Conservation (phyloP, 2,888 invertebrate genomes). For the Drosophila setosimentum region DNA sequence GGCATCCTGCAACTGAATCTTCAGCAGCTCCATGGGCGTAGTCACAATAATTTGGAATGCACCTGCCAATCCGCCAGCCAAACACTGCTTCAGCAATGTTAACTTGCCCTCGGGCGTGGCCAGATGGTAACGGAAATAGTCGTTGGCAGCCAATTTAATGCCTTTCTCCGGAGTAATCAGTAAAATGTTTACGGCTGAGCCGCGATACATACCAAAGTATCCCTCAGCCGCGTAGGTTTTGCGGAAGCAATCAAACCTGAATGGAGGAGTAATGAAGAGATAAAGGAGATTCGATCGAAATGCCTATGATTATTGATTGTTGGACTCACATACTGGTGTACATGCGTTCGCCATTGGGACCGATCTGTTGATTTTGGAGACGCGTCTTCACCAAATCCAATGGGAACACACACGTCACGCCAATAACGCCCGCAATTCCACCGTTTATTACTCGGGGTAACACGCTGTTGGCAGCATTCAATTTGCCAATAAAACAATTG, state of each 20-base stretch:
- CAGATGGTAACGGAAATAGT: conserved; percentile 95
- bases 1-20: conserved; percentile 99
- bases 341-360: conserved; percentile 95
- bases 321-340: conserved; percentile 95
- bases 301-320: background rate
- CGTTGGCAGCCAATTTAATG: conserved; percentile 98
- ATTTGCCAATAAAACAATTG: background rate
- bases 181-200: conserved; percentile 98
- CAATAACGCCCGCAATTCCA: conserved; percentile 99
- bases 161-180: conserved; percentile 99
- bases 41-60: conserved; percentile 97
- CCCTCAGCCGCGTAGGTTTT: conserved; percentile 97
- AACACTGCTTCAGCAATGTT: conserved; percentile 92
- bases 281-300: background rate
- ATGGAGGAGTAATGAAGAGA: background rate
- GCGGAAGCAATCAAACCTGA: conserved; percentile 97
- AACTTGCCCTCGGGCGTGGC: conserved; percentile 89
- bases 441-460: conserved; percentile 92
- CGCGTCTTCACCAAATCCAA: conserved; percentile 99
- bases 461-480: conserved; percentile 94
- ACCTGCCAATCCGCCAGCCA: conserved; percentile 97
- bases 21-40: conserved; percentile 99
- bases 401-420: conserved; percentile 98
- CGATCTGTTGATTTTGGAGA: conserved; percentile 97
- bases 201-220: conserved; percentile 99